Percentiles rank a stretch among this genome's conserved stretches.
Evolutionary conservation across 2,797 vertebrate genomes (phyloP).

Genomic region (Parauchenoglanis punctatus): DNA sequence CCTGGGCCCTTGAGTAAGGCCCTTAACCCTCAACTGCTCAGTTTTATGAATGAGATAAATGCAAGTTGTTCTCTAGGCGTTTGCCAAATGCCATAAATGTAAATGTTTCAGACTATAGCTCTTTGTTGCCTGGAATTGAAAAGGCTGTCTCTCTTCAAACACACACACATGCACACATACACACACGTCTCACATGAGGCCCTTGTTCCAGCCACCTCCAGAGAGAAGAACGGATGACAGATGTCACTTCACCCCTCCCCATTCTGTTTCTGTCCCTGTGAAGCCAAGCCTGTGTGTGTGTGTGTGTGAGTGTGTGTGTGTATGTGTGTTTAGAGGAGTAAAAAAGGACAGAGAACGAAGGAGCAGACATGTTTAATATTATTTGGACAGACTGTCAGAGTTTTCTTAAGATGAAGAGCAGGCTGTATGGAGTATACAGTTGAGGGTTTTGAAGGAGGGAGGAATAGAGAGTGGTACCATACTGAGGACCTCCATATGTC

Average conservation of each 20-base stretch:
- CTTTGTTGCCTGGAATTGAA: conserved; percentile 67
- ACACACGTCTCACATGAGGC: conserved; percentile 39
- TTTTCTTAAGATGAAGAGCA: conserved; percentile 36
- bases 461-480: conserved; percentile 69
- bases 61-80: no score
- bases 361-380: conserved; percentile 37
- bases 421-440: conserved; percentile 33
- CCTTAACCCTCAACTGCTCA: no score
- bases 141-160: conserved; percentile 56
- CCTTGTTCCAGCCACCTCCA: conserved; percentile 58
- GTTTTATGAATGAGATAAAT: no score
- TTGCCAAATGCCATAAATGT: no score
- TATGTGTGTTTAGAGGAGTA: conserved; percentile 6
- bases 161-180: conserved; percentile 29
- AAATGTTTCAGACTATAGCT: conserved; percentile 11
- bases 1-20: no score
- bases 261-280: conserved; percentile 69
- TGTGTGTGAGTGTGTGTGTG: neutral
- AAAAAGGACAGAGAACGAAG: conserved; percentile 58
- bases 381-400: conserved; percentile 33
- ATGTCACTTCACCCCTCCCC: conserved; percentile 75
- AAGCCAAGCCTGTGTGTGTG: conserved; percentile 59
- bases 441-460: conserved; percentile 46
- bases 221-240: conserved; percentile 75
- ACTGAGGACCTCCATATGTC: conserved; percentile 75